Conservation (phyloP, 2,888 invertebrate species). For the Agonum fuliginosum region DNA sequence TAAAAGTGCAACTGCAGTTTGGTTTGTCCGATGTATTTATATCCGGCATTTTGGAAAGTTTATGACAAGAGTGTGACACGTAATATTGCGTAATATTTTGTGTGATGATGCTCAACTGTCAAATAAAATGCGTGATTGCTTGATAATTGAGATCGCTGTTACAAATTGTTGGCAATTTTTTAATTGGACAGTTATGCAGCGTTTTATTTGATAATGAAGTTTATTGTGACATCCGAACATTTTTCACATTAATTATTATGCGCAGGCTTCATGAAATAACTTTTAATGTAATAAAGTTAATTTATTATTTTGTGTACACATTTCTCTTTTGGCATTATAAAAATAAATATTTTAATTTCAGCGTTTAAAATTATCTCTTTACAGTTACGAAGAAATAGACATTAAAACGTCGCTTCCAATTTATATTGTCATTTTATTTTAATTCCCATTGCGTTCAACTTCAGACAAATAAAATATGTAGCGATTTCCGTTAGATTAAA, state of each 20-base stretch:
- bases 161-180: slow-evolving; percentile 9
- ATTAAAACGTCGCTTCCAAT: not conserved
- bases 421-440: not conserved
- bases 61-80: slow-evolving; percentile 8
- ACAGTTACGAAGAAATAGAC: not conserved
- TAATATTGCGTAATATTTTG: slow-evolving; percentile 30
- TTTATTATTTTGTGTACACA: no score
- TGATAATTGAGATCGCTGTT: slow-evolving; percentile 27
- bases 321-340: no score
- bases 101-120: slow-evolving; percentile 33
- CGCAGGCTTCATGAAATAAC: no score
- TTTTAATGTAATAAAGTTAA: no score
- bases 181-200: slow-evolving; percentile 24
- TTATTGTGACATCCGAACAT: slow-evolving; percentile 24
- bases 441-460: not conserved
- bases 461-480: not conserved
- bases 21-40: not conserved
- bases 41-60: not conserved
- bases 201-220: slow-evolving; percentile 32
- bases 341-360: slow-evolving; percentile 10
- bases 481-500: slow-evolving; percentile 26
- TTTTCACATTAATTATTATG: no score
- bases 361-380: not conserved
- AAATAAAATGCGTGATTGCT: slow-evolving; percentile 37
- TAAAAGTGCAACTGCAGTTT: not conserved